A percentile compares a stretch with the other conserved stretches of the same genome.
phyloP scores from a whole-genome alignment of 2,888 invertebrate genomes.

The Sipunculus nudus region DNA sequence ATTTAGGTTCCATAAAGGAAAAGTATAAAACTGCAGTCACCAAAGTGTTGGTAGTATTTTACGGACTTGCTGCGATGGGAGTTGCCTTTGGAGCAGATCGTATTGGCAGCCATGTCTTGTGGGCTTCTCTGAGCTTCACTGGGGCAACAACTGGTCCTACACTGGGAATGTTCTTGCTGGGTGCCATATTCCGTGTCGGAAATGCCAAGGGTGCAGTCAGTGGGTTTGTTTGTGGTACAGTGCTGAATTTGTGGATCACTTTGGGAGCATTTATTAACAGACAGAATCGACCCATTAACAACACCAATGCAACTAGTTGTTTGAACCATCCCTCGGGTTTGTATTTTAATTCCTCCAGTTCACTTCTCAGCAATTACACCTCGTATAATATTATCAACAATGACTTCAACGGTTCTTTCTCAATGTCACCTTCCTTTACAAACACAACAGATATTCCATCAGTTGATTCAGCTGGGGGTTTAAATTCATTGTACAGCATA shows the following conservation, averaged over 20 bases:
- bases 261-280: slow-evolving; percentile 35
- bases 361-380: neutral
- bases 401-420: no score
- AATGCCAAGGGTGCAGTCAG: slow-evolving; percentile 37
- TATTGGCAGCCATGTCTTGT: slow-evolving; percentile 37
- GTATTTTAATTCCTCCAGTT: neutral
- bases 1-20: slow-evolving; percentile 20
- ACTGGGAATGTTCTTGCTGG: slow-evolving; percentile 57
- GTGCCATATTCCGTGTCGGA: slow-evolving; percentile 42
- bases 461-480: slow-evolving; percentile 16
- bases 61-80: slow-evolving; percentile 27
- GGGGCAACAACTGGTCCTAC: slow-evolving; percentile 58
- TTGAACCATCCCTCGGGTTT: neutral
- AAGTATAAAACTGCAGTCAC: slow-evolving; percentile 26
- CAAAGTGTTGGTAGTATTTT: slow-evolving; percentile 33
- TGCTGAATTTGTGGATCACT: slow-evolving; percentile 36
- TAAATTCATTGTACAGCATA: slow-evolving; percentile 27
- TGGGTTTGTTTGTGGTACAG: slow-evolving; percentile 31
- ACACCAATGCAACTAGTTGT: slow-evolving; percentile 22
- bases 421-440: no score
- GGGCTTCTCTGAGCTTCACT: slow-evolving; percentile 47
- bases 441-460: neutral
- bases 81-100: slow-evolving; percentile 31
- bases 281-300: slow-evolving; percentile 11
- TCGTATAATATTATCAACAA: neutral